Conservation (phyloP, 1,140 invertebrate species). For the Anoplolepis gracilipes region DNA sequence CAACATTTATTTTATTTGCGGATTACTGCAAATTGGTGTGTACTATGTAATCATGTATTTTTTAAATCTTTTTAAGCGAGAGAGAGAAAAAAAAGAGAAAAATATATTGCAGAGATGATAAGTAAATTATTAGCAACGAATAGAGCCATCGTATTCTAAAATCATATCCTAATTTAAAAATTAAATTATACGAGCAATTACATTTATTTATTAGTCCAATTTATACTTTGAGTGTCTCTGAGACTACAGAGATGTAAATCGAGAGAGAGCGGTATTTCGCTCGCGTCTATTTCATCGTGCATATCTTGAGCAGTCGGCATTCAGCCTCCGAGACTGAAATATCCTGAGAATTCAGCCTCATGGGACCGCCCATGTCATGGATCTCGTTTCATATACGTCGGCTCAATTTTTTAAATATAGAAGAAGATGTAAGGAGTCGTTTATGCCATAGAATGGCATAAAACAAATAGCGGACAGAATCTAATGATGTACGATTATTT, state of each 20-base stretch:
- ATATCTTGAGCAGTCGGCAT: slow-evolving; percentile 14
- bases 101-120: neutral
- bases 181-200: neutral
- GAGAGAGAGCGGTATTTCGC: neutral
- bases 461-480: slow-evolving; percentile 9
- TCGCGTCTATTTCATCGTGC: slow-evolving; percentile 17
- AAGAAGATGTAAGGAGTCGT: neutral
- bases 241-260: neutral
- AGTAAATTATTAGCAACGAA: neutral
- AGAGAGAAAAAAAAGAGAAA: neutral
- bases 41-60: neutral
- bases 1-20: neutral
- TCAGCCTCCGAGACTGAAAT: slow-evolving; percentile 7
- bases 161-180: neutral
- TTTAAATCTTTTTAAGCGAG: neutral
- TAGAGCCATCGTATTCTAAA: neutral
- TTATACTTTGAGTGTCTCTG: neutral
- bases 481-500: slow-evolving; percentile 5
- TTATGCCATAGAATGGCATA: slow-evolving; percentile 4
- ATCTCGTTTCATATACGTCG: slow-evolving; percentile 15
- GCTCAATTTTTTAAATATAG: slow-evolving; percentile 37
- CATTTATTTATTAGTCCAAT: neutral
- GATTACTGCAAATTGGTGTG: neutral
- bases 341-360: slow-evolving; percentile 28
- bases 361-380: neutral